Evolutionary conservation across 2,888 invertebrate species (phyloP).

Genomic region (Trissoscelio sp.): DNA sequence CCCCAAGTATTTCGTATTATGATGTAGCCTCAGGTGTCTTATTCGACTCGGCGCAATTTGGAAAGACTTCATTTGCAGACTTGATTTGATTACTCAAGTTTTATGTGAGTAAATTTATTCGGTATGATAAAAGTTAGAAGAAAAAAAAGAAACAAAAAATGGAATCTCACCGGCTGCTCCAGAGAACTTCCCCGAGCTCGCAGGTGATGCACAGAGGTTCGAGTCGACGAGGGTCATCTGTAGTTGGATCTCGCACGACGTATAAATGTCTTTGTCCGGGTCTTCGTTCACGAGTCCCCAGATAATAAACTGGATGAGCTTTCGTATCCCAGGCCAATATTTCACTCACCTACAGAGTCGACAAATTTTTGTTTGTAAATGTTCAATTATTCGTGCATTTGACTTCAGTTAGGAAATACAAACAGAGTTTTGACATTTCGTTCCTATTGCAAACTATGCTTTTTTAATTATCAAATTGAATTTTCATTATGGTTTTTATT

Average conservation of each 20-base stretch:
- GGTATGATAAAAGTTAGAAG: constrained; percentile 18
- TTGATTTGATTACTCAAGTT: constrained; percentile 41
- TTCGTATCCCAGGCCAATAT: constrained; percentile 94
- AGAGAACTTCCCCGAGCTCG: constrained; percentile 89
- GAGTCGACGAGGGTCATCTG: constrained; percentile 87
- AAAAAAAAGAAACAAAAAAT: background rate
- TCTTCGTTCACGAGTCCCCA: constrained; percentile 91
- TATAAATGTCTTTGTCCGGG: constrained; percentile 95
- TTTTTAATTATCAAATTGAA: no score
- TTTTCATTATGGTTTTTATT: no score
- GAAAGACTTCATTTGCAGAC: constrained; percentile 10
- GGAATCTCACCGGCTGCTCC: constrained; percentile 88
- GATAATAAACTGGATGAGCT: constrained; percentile 90
- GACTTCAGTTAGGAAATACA: no score
- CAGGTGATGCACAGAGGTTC: constrained; percentile 95
- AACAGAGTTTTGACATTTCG: no score
- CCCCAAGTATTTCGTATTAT: constrained; percentile 26
- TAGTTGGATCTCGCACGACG: constrained; percentile 91
- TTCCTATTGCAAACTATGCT: no score
- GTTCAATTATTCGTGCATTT: constrained; percentile 22
- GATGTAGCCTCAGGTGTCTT: constrained; percentile 26
- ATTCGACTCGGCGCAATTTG: constrained; percentile 26
- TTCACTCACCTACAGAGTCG: constrained; percentile 83
- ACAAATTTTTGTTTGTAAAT: constrained; percentile 40
- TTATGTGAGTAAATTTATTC: constrained; percentile 23